phyloP scores from a whole-genome alignment of 2,113 vertebrate genomes.

The Carassius carassius region DNA sequence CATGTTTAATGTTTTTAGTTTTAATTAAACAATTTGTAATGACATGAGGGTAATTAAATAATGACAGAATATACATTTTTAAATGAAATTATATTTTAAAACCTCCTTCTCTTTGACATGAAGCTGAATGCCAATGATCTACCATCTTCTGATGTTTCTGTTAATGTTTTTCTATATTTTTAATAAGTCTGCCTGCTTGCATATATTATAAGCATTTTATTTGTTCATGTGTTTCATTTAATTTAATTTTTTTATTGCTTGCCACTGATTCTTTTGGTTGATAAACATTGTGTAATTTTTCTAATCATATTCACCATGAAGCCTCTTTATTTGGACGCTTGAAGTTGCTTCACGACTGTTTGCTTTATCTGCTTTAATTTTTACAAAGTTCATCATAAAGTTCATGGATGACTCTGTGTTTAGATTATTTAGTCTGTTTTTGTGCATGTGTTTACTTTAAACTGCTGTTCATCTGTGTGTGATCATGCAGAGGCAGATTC shows the following conservation, averaged over 20 bases:
- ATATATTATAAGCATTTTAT: neutral
- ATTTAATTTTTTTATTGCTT: neutral
- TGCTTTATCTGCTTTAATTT: neutral
- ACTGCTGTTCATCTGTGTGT: neutral
- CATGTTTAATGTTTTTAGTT: too few species aligned
- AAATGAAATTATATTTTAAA: neutral
- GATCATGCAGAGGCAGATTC: conserved; percentile 4
- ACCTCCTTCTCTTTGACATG: neutral
- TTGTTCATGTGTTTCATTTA: neutral
- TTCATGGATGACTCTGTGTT: neutral
- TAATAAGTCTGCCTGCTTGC: neutral
- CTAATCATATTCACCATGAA: neutral
- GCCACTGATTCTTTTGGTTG: neutral
- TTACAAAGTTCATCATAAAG: too few species aligned
- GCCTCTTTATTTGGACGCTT: neutral
- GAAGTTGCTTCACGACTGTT: too few species aligned
- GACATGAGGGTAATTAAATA: too few species aligned
- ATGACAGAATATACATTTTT: neutral
- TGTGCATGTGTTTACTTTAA: neutral
- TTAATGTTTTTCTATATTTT: neutral
- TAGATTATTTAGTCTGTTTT: neutral
- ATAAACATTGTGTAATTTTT: neutral
- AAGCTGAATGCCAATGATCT: neutral
- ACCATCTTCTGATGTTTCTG: neutral
- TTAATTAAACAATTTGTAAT: too few species aligned